These are phyloP conservation scores for Heliconius congener DNA, from an alignment of 1,140 invertebrate species.

Conservation along the genomic window DNA sequence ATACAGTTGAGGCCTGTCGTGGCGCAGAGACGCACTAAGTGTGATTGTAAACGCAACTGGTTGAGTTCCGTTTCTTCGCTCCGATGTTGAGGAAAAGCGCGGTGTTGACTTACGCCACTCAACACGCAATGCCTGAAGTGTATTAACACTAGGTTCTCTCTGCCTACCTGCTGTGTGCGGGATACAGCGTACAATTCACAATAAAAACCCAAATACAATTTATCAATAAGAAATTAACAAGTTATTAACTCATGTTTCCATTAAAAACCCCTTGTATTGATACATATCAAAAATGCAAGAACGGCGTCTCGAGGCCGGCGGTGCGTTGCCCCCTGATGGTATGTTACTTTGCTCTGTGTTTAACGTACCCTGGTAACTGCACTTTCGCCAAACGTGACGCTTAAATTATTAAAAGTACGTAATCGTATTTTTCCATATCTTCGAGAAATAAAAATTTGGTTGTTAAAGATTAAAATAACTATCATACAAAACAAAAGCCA, in stretches of 20 bases:
- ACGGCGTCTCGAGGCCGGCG: slow-evolving; percentile 55
- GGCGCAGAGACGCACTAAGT: no score
- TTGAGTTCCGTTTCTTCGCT: no score
- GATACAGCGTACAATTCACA: no score
- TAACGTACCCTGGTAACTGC: slow-evolving; percentile 44
- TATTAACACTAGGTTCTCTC: no score
- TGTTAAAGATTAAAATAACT: not conserved
- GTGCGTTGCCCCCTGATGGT: slow-evolving; percentile 55
- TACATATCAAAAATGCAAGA: slow-evolving; percentile 53
- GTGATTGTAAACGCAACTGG: no score
- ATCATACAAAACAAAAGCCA: no score
- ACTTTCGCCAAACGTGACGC: slow-evolving; percentile 39
- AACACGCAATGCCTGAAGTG: no score
- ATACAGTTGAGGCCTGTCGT: no score
- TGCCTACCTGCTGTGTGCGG: no score
- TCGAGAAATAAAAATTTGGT: not conserved
- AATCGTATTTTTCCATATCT: not conserved
- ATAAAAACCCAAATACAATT: no score
- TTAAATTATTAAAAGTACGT: slow-evolving; percentile 22
- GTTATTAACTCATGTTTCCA: not conserved
- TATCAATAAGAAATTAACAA: not conserved
- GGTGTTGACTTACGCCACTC: no score
- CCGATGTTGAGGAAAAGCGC: no score
- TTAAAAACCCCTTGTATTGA: slow-evolving; percentile 23
- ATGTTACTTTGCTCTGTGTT: slow-evolving; percentile 25